Conservation (phyloP, 2,888 invertebrate genomes). For the Phyllotreta striolata region DNA sequence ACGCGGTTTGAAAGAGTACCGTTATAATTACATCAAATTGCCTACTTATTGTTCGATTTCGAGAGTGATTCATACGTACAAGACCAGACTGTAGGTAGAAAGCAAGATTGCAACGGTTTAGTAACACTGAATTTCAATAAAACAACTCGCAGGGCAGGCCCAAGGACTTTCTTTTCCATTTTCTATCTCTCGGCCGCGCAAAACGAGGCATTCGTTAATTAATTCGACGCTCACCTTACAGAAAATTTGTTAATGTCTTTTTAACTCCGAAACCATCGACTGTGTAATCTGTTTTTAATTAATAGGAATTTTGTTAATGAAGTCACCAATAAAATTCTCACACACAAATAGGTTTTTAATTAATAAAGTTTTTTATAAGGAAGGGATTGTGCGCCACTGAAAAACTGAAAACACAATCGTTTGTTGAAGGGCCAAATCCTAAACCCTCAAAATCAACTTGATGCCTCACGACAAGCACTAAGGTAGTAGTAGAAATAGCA, state of each 20-base stretch:
- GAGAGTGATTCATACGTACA: constrained; percentile 48
- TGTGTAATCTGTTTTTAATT: too few relatives aligned
- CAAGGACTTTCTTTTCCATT: background rate
- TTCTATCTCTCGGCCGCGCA: too few relatives aligned
- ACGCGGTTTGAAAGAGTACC: constrained; percentile 1
- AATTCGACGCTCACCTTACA: too few relatives aligned
- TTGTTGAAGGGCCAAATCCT: constrained; percentile 15
- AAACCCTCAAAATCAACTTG: constrained; percentile 12
- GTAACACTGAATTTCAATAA: constrained; percentile 30
- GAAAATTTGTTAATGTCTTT: too few relatives aligned
- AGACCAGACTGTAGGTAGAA: constrained; percentile 45
- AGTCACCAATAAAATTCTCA: too few relatives aligned
- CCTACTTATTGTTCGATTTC: constrained; percentile 45
- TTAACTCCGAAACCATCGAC: too few relatives aligned
- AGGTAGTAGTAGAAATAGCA: constrained; percentile 18
- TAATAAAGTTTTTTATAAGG: background rate
- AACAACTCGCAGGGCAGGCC: constrained; percentile 3
- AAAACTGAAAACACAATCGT: constrained; percentile 9
- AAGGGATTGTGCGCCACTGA: constrained; percentile 1
- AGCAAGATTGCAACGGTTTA: constrained; percentile 37
- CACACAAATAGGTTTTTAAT: background rate
- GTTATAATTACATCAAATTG: constrained; percentile 31
- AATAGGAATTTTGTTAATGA: too few relatives aligned
- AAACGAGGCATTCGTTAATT: too few relatives aligned
- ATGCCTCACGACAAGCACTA: constrained; percentile 9